Conservation (phyloP, 1,140 invertebrate genomes). For the Euglossa dilemma region DNA sequence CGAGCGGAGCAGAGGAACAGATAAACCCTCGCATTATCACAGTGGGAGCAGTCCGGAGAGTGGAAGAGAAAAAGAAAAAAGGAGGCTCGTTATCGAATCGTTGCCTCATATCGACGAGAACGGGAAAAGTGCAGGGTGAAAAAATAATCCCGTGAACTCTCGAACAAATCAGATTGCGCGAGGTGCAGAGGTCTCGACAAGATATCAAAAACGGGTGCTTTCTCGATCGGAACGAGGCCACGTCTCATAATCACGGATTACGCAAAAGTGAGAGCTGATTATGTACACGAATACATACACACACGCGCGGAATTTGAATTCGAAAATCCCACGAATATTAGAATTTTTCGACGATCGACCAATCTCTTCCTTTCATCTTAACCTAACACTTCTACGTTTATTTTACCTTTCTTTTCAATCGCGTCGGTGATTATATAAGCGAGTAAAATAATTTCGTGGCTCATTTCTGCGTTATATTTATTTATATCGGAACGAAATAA, state of each 20-base stretch:
- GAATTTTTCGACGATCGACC: background rate
- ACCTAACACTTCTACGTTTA: too few species aligned
- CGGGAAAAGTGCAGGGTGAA: slow-evolving; percentile 1
- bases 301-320: too few species aligned
- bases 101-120: slow-evolving; percentile 16
- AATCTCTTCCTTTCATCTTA: too few species aligned
- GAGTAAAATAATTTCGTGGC: too few species aligned
- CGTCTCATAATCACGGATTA: slow-evolving; percentile 33
- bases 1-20: background rate
- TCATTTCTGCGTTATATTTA: too few species aligned
- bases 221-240: slow-evolving; percentile 8
- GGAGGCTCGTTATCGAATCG: slow-evolving; percentile 25
- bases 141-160: slow-evolving; percentile 42
- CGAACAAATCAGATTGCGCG: slow-evolving; percentile 25
- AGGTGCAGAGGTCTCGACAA: slow-evolving; percentile 40
- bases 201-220: slow-evolving; percentile 38
- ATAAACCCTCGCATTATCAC: background rate
- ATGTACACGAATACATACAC: background rate
- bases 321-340: too few species aligned
- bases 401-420: background rate
- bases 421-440: too few species aligned
- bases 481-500: too few species aligned
- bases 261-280: slow-evolving; percentile 36
- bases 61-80: background rate
- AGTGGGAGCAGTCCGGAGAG: background rate